Evolutionary conservation across 2,888 invertebrate genomes (phyloP).

Genomic region (Bembecia ichneumoniformis): DNA sequence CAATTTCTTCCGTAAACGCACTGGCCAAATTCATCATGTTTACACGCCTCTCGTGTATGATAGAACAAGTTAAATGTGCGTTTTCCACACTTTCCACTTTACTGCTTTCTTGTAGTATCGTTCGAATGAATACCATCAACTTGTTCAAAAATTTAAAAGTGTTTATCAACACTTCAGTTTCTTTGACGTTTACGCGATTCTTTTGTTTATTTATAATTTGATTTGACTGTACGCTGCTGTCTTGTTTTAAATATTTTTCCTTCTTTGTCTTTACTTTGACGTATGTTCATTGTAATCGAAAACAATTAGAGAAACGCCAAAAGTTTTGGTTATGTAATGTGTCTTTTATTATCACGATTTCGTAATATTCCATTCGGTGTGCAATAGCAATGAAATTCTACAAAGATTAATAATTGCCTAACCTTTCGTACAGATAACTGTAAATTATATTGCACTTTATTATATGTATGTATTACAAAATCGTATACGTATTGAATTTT

Average conservation of each 20-base stretch:
- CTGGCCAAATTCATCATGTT: slow-evolving; percentile 33
- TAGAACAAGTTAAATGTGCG: background rate
- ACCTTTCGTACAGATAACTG: no score
- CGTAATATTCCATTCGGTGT: no score
- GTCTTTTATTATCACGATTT: no score
- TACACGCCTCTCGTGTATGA: slow-evolving; percentile 1
- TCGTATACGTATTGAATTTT: no score
- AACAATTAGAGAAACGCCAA: no score
- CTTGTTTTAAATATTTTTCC: slow-evolving; percentile 5
- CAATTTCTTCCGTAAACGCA: slow-evolving; percentile 45
- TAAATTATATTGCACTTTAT: no score
- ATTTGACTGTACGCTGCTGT: slow-evolving; percentile 7
- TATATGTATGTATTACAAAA: no score
- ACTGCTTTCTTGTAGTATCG: slow-evolving; percentile 22
- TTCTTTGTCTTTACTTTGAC: slow-evolving; percentile 5
- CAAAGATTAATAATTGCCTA: no score
- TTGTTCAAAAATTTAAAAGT: slow-evolving; percentile 9
- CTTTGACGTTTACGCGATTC: slow-evolving; percentile 30
- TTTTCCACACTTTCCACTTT: background rate
- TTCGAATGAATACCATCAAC: slow-evolving; percentile 18
- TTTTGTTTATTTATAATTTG: slow-evolving; percentile 39
- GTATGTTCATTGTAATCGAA: no score
- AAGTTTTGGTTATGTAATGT: no score
- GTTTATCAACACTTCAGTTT: slow-evolving; percentile 45
- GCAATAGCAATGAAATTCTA: no score